Evolutionary conservation across 2,113 vertebrate genomes (phyloP).

Genomic region (Corydoras sp.): DNA sequence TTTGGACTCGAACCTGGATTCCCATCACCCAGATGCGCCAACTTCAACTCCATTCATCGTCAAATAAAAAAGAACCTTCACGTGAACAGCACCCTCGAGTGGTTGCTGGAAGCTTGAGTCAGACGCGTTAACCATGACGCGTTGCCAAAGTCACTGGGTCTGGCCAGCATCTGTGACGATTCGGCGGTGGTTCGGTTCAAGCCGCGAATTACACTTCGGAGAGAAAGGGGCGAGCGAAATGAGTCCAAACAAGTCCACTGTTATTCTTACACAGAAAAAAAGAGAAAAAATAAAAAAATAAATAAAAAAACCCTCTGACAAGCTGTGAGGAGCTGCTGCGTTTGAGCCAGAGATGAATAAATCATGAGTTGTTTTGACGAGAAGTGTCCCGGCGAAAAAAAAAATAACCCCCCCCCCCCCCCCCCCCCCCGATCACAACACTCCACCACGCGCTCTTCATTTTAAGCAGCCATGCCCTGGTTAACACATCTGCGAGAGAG

Average conservation of each 20-base stretch:
- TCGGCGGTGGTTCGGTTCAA: conserved; percentile 33
- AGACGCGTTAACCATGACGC: background rate
- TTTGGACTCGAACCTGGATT: too few relatives aligned
- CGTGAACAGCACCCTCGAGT: too few relatives aligned
- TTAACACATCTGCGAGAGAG: background rate
- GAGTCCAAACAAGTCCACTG: conserved; percentile 32
- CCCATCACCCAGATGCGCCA: too few relatives aligned
- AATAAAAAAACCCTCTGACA: background rate
- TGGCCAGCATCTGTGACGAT: conserved; percentile 5
- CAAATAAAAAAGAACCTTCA: too few relatives aligned
- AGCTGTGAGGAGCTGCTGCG: conserved; percentile 52
- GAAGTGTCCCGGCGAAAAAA: conserved; percentile 39
- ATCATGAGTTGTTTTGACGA: conserved; percentile 56
- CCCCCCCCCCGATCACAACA: conserved; percentile 4
- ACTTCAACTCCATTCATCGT: too few relatives aligned
- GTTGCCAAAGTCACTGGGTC: conserved; percentile 8
- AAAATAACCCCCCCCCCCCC: background rate
- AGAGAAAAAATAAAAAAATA: too few relatives aligned
- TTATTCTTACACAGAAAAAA: conserved; percentile 52
- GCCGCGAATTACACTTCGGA: conserved; percentile 13
- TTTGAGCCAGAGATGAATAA: conserved; percentile 60
- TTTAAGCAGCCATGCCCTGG: conserved; percentile 18
- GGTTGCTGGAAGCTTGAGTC: background rate
- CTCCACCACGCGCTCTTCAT: conserved; percentile 29
- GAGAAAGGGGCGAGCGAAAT: background rate